phyloP scores from a whole-genome alignment of 2,797 vertebrate genomes.

The Antennarius maculatus region DNA sequence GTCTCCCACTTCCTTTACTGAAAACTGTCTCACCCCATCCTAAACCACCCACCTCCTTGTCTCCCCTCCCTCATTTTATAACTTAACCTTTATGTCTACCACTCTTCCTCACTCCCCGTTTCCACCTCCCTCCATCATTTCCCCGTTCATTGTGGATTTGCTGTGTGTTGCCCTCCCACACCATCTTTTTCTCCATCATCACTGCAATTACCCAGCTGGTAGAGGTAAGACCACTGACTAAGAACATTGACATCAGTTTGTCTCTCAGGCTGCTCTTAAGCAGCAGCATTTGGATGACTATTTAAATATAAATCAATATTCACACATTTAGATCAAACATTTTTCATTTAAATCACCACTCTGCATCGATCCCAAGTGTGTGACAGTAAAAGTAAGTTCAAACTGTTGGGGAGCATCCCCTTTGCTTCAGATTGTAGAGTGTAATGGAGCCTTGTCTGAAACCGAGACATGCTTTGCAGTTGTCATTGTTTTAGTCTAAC shows the following conservation, averaged over 20 bases:
- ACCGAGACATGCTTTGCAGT: background rate
- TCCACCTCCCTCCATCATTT: conserved; percentile 21
- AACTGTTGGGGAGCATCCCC: conserved; percentile 3
- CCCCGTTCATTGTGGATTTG: conserved; percentile 79
- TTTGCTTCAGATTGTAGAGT: conserved; percentile 16
- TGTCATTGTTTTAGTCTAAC: conserved; percentile 7
- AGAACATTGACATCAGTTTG: conserved; percentile 26
- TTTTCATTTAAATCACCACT: no score
- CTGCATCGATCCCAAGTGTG: conserved; percentile 31
- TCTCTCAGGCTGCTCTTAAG: conserved; percentile 31
- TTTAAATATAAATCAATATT: background rate
- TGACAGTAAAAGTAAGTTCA: conserved; percentile 2
- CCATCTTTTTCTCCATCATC: conserved; percentile 77
- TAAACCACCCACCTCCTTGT: conserved; percentile 25
- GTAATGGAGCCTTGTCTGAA: conserved; percentile 13
- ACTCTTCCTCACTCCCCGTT: background rate
- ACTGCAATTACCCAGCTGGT: conserved; percentile 84
- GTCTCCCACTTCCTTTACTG: conserved; percentile 42
- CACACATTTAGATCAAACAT: no score
- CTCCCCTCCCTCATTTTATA: conserved; percentile 31
- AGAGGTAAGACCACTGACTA: conserved; percentile 81
- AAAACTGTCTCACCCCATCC: conserved; percentile 33
- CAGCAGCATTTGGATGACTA: conserved; percentile 19
- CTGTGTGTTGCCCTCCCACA: conserved; percentile 72
- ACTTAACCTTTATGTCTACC: conserved; percentile 8